Evolutionary conservation across 1,140 invertebrate species (phyloP).

Genomic region (Eumaeus atala): DNA sequence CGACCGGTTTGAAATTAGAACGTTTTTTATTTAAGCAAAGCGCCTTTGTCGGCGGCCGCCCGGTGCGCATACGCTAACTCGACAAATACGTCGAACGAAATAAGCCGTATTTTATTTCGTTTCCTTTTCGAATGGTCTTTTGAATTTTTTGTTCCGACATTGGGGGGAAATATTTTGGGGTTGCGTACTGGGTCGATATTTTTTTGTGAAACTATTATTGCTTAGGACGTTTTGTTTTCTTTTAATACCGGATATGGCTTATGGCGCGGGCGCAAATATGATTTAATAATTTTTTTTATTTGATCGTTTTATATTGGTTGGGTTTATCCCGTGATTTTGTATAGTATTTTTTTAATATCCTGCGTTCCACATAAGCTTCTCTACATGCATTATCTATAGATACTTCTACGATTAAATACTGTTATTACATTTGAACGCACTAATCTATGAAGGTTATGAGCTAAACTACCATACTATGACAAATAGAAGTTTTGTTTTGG

Average conservation of each 20-base stretch:
- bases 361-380: too few species aligned
- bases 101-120: slow-evolving; percentile 70
- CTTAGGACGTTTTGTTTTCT: background rate
- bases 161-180: slow-evolving; percentile 32
- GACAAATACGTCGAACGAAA: slow-evolving; percentile 69
- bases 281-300: slow-evolving; percentile 5
- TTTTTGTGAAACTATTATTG: slow-evolving; percentile 2
- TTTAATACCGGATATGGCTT: slow-evolving; percentile 3
- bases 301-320: background rate
- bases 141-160: slow-evolving; percentile 39
- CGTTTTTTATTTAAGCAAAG: slow-evolving; percentile 59
- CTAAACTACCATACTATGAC: too few species aligned
- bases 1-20: slow-evolving; percentile 73
- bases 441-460: too few species aligned
- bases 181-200: slow-evolving; percentile 27
- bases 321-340: too few species aligned
- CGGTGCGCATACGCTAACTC: slow-evolving; percentile 68
- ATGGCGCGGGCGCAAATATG: slow-evolving; percentile 2
- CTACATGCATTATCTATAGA: too few species aligned
- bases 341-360: too few species aligned
- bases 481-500: too few species aligned
- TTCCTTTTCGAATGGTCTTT: slow-evolving; percentile 58
- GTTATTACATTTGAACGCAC: too few species aligned
- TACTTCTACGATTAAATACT: too few species aligned
- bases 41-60: slow-evolving; percentile 67